phyloP scores from a whole-genome alignment of 2,113 vertebrate genomes.

The Daubentonia madagascariensis region DNA sequence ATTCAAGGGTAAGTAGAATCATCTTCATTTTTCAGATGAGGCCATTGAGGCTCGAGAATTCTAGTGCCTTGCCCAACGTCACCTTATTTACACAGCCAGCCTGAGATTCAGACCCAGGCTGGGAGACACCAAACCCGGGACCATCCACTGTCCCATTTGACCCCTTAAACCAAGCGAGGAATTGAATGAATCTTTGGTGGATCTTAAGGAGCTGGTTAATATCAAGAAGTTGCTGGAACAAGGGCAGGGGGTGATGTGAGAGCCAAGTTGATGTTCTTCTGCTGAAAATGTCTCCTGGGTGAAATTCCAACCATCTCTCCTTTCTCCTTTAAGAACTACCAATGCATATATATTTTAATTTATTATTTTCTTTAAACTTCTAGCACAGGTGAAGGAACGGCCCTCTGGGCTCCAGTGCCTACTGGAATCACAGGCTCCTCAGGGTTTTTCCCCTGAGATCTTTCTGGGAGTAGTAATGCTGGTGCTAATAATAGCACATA shows the following conservation, averaged over 20 bases:
- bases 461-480: accelerated
- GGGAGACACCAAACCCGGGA: neutral
- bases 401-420: neutral
- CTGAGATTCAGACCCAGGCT: neutral
- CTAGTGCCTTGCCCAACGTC: neutral
- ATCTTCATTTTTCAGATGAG: neutral
- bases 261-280: neutral
- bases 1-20: neutral
- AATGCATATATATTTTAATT: neutral
- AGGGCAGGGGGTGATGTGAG: neutral
- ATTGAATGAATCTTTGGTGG: neutral
- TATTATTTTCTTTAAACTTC: neutral
- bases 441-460: accelerated
- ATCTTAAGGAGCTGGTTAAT: neutral
- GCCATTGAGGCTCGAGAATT: neutral
- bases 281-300: neutral
- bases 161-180: neutral
- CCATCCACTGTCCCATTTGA: neutral
- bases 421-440: neutral
- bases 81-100: neutral
- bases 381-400: neutral
- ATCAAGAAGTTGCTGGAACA: neutral
- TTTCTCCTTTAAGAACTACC: neutral
- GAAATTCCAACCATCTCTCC: neutral
- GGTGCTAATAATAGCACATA: neutral